Base-by-base conservation (phyloP, 2,888 invertebrate genomes). In the Capitulum mitella region DNA sequence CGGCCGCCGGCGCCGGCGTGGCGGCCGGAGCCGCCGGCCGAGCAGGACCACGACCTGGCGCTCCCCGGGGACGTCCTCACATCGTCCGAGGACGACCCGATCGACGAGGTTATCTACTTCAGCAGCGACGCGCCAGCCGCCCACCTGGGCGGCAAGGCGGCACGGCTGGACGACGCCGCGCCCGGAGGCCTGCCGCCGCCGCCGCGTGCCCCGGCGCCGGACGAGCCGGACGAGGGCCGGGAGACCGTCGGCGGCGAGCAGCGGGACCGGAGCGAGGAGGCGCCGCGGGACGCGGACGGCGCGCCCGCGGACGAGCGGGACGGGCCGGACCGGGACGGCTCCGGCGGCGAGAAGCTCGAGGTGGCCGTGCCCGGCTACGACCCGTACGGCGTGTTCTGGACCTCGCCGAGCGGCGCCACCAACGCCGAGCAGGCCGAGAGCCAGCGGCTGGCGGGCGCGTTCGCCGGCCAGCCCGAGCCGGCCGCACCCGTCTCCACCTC, bases 321-420 rank as follows among this genome's bases (percentile, higher is more conserved):
- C n/a, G n/a, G n/a, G n/a, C n/a, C n/a, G n/a, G n/a, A n/a, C n/a
- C n/a, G n/a, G n/a, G n/a, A n/a, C n/a, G 51, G 12, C 19, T 16
- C 51, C 51, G 22, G 51, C 22, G 16, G 8, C 29, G 58, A 1
- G 29, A 8, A 6, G 22, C n/a, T 14, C 3, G 37, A 37, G 40
- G 70, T 70, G 40, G 37, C 37, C 12, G 37, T 19, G 40, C 70
- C 12, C 37, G 37, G 16, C 8, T 37, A 70, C 70, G 70, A 70
- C 40, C 70, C 70, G 70, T 70, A 70, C 70, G 70, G 37, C 40
- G 70, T 70, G 37, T 70, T 70, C 70, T 70, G 70, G 70, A 12
- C 70, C 26, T 70, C 70, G 8, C 70, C 70, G 19, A 70, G 29
- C 40, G 70, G 70, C 37, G 70, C 70, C 22, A 70, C 70, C 70